Evolutionary conservation across 2,797 vertebrate species (phyloP), one percentile per base, ranked within the genome.

Genomic region (Oophaga sylvatica): DNA sequence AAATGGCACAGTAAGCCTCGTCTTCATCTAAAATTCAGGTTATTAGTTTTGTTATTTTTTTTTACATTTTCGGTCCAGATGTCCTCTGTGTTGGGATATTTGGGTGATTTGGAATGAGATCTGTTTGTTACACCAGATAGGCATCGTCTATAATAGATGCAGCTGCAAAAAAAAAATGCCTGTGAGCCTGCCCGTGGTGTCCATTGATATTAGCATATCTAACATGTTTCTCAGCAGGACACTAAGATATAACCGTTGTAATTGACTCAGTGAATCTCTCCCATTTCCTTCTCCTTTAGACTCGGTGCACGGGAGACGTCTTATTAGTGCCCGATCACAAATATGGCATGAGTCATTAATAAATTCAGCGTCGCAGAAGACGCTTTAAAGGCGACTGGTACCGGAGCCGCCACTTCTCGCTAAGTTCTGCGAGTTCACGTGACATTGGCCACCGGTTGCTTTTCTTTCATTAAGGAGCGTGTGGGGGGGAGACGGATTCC

Each of bases 71-170:
- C 60, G 57, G 63, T 82, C 57, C 78, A 81, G 85, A 63, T 76
- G 85, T 81, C 68, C 59, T 48, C 68, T 19, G 48, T 89, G 35
- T 60, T n/a, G 3, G 16, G 22, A 62, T 75, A 84, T 90, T 87
- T 5, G 91, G 90, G 87, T 22, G 31, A 92, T 92, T 91, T 89
- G 90, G 93, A 94, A 93, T 92, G 91, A 91, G 91, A 93, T 89
- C 91, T 92, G 90, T 93, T 94, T 94, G 91, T 94, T 92, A 90
- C 83, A 80, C 63, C 82, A 89, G 78, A 81, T 87, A 83, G 76
- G 78, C 67, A 87, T 31, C 78, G 26, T 95, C 96, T 98, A 97
- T 98, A 97, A 97, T 97, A 96, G 97, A 95, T 94, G 95, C 94
- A 94, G 92, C 90, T 92, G 93, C 94, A 94, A 9, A 53, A 41